Base-by-base conservation (phyloP, 2,888 invertebrate genomes). In the Caenorhabditis japonica region DNA sequence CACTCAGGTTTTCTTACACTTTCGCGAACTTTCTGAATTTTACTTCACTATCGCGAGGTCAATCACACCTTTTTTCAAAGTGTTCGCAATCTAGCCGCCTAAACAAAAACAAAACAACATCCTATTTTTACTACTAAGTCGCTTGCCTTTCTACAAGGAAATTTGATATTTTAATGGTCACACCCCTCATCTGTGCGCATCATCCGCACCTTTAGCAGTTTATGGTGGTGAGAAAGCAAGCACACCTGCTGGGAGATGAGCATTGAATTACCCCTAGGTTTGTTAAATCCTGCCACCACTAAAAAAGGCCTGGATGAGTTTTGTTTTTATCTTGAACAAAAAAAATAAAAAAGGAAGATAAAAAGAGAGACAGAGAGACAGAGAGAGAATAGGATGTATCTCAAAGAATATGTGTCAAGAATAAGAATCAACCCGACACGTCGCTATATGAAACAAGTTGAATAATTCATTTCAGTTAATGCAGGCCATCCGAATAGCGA, bases 131-230 rank as follows among this genome's bases (percentile, higher is more conserved):
- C 44, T 52, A 47, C 62, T 44, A 17, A 34, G 13, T 23, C 55
- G 19, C 19, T 15, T 17, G 38, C 62, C 13, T 49, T 17, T 15
- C 23, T 43, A 21, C 36, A 7, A 30, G 30, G 71, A 72, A 72
- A 72, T 66, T 52, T 60, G 72, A 72, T 72, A 66, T 60, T 72
- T 72, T 72, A 72, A 72, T 72, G 72, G 72, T 64, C 69, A 53
- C 69, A 60, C 60, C 58, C 43, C 60, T n/a, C 12, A 12, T 5
- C 10, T 15, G 19, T 30, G 68, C 68, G 60, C 69, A 69, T 69
- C 69, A 69, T 69, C 60, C 55, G 55, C 34, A 69, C 59, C 53
- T 69, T 60, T 59, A 69, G 59, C 53, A 53, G 68, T 53, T 69
- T 59, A 53, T 64, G 64, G 64, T 46, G 27, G 21, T 36, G 56